Conservation (phyloP, 2,888 invertebrate species). For the Pyrgus malvae region DNA sequence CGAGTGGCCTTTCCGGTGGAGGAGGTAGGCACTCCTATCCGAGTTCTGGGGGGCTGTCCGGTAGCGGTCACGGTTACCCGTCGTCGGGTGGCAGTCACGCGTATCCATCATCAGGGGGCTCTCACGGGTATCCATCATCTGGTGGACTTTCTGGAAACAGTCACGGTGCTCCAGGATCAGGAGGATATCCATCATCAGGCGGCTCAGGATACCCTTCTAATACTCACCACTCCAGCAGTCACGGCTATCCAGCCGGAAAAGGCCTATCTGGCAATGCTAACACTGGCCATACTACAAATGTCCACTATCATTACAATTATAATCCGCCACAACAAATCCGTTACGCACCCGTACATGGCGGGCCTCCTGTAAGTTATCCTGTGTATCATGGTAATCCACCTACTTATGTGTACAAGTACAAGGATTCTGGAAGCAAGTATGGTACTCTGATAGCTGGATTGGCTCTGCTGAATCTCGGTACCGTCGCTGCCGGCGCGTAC, state of each 20-base stretch:
- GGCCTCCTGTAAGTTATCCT: slow-evolving; percentile 54
- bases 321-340: slow-evolving; percentile 64
- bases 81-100: slow-evolving; percentile 40
- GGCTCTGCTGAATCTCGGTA: slow-evolving; percentile 67
- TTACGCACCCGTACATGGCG: slow-evolving; percentile 56
- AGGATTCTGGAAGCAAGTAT: slow-evolving; percentile 70
- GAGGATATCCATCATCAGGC: slow-evolving; percentile 41
- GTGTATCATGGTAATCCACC: slow-evolving; percentile 66
- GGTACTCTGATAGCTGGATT: slow-evolving; percentile 65
- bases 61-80: slow-evolving; percentile 36
- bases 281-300: slow-evolving; percentile 46
- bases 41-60: slow-evolving; percentile 28
- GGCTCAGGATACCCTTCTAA: slow-evolving; percentile 34
- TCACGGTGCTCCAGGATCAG: slow-evolving; percentile 44
- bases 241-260: slow-evolving; percentile 38
- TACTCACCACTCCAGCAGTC: slow-evolving; percentile 36
- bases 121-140: slow-evolving; percentile 42
- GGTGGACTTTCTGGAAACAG: slow-evolving; percentile 38
- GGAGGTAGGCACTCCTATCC: slow-evolving; percentile 40
- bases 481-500: slow-evolving; percentile 55
- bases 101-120: slow-evolving; percentile 41
- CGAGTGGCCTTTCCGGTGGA: slow-evolving; percentile 47
- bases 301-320: slow-evolving; percentile 64
- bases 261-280: slow-evolving; percentile 41
- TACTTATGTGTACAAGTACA: slow-evolving; percentile 66